These are phyloP conservation scores for Hylaeus anthracinus DNA, from an alignment of 1,140 invertebrate genomes.

Conservation along the genomic window DNA sequence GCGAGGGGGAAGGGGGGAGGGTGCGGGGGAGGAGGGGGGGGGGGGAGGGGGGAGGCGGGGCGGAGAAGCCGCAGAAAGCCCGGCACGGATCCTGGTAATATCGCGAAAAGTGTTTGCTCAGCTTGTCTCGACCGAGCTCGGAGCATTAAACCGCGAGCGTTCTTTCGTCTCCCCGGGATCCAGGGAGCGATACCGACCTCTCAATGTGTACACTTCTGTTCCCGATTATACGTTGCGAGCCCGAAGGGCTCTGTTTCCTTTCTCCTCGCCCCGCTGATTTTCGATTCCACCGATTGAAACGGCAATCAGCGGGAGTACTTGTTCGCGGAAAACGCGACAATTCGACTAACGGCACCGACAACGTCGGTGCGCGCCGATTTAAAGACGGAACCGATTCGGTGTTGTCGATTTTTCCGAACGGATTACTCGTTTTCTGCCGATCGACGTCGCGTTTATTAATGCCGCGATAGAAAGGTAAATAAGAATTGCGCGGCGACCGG, in stretches of 20 bases:
- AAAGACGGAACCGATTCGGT: too few species aligned
- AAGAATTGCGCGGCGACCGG: too few species aligned
- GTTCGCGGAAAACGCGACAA: background rate
- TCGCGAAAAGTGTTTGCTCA: slow-evolving; percentile 76
- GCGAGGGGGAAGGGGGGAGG: background rate
- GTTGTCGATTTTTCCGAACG: too few species aligned
- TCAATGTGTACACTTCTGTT: slow-evolving; percentile 53
- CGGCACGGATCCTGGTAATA: slow-evolving; percentile 68
- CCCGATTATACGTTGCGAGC: slow-evolving; percentile 56
- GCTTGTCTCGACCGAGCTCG: slow-evolving; percentile 71
- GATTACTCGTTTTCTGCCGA: background rate
- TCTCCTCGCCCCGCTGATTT: slow-evolving; percentile 39
- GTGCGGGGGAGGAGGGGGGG: background rate
- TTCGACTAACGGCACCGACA: slow-evolving; percentile 1
- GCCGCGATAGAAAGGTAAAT: too few species aligned
- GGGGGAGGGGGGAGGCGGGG: slow-evolving; percentile 14
- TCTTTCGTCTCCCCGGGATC: slow-evolving; percentile 64
- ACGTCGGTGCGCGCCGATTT: too few species aligned
- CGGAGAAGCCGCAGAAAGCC: slow-evolving; percentile 53
- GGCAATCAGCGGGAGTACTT: slow-evolving; percentile 10
- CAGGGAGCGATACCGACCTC: slow-evolving; percentile 44
- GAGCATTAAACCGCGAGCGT: slow-evolving; percentile 73
- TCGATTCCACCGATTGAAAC: slow-evolving; percentile 55
- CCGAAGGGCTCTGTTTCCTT: slow-evolving; percentile 44
- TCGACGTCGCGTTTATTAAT: too few species aligned